These are phyloP conservation scores for Labrus mixtus DNA, from an alignment of 2,113 vertebrate species.

Conservation along the genomic window DNA sequence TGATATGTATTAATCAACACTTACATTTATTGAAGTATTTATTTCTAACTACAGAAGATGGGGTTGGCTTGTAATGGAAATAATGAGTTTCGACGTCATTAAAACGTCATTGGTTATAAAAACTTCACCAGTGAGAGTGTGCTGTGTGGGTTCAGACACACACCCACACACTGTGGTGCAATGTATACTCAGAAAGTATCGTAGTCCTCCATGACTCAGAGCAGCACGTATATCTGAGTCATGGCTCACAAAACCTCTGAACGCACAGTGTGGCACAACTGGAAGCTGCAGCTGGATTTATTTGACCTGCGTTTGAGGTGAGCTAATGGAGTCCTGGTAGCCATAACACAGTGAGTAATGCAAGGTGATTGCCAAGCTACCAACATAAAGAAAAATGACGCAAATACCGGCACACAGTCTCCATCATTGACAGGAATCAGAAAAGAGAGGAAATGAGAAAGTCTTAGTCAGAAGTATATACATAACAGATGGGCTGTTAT, in stretches of 20 bases:
- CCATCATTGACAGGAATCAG: conserved; percentile 35
- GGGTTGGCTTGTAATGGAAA: conserved; percentile 45
- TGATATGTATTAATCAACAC: not conserved
- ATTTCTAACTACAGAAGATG: not conserved
- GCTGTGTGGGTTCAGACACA: not conserved
- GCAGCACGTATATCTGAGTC: conserved; percentile 39
- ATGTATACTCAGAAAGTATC: conserved; percentile 12
- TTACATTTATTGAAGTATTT: not conserved
- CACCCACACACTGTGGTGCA: not conserved
- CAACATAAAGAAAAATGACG: not conserved
- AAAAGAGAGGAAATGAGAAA: conserved; percentile 32
- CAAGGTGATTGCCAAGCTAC: conserved; percentile 26
- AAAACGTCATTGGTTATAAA: conserved; percentile 49
- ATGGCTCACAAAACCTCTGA: conserved; percentile 50
- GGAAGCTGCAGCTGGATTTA: conserved; percentile 27
- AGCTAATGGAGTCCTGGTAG: conserved; percentile 46
- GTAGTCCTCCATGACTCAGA: conserved; percentile 43
- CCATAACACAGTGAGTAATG: conserved; percentile 45
- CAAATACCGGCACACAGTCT: not conserved
- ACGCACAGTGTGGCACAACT: conserved; percentile 23
- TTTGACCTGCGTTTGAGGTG: conserved; percentile 48
- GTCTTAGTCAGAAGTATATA: not conserved
- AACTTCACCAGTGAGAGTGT: conserved; percentile 7
- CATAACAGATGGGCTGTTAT: too few relatives aligned
- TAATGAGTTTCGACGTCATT: not conserved